Conservation (phyloP, 2,797 vertebrate species). For the Limosa lapponica region DNA sequence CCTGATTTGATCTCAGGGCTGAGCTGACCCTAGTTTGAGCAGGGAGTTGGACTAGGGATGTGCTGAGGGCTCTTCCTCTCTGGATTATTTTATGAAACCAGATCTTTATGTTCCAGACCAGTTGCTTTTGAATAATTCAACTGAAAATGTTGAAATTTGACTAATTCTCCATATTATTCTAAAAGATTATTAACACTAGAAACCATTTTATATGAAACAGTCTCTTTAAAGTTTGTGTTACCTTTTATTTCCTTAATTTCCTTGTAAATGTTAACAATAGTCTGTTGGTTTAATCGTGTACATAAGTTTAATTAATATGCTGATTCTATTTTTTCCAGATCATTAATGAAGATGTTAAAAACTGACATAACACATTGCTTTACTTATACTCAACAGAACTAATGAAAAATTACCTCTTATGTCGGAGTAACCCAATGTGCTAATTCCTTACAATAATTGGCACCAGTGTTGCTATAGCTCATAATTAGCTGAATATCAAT, state of each 20-base stretch:
- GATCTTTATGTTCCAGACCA: neutral
- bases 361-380: neutral
- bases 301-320: neutral
- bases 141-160: neutral
- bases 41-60: neutral
- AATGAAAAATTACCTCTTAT: neutral
- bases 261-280: neutral
- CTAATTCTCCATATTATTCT: neutral
- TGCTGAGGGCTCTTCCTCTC: neutral
- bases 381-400: neutral
- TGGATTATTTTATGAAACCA: neutral
- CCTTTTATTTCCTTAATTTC: neutral
- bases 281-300: neutral
- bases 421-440: neutral
- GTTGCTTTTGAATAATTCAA: neutral
- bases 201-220: neutral
- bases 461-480: neutral
- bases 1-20: neutral
- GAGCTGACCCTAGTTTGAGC: neutral
- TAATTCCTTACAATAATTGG: slow-evolving; percentile 38
- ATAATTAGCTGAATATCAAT: slow-evolving; percentile 15
- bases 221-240: neutral
- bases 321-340: neutral
- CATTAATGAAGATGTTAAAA: slow-evolving; percentile 35
- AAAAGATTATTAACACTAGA: neutral